Evolutionary conservation across 2,797 vertebrate genomes (phyloP).

Genomic region (Tokudaia muenninki): DNA sequence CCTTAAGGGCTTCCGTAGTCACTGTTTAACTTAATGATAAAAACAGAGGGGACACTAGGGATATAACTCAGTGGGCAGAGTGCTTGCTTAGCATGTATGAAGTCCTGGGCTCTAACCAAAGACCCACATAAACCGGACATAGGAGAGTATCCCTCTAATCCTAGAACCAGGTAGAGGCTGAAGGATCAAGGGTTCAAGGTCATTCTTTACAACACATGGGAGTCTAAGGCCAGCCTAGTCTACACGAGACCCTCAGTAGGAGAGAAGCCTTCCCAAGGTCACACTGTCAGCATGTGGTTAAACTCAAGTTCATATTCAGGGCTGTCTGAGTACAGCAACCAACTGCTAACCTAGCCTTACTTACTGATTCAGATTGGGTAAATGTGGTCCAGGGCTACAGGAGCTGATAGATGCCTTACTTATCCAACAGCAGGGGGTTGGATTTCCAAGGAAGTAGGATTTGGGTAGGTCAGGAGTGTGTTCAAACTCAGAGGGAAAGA

Average conservation of each 20-base stretch:
- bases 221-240: not conserved
- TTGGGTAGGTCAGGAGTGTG: not conserved
- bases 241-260: not conserved
- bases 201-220: not conserved
- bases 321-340: not conserved
- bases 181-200: not conserved
- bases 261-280: not conserved
- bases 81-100: not conserved
- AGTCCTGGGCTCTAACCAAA: not conserved
- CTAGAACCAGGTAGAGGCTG: too few relatives aligned
- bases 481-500: not conserved
- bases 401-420: not conserved
- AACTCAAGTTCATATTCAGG: not conserved
- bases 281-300: not conserved
- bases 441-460: not conserved
- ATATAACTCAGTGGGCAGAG: not conserved
- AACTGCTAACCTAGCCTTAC: not conserved
- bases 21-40: not conserved
- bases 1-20: not conserved
- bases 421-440: not conserved
- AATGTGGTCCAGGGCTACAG: not conserved
- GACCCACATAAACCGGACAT: not conserved
- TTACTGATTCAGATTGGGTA: not conserved
- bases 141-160: not conserved
- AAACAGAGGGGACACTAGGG: not conserved